Conservation (phyloP, 2,888 invertebrate species). For the Ormyrus nitidulus region DNA sequence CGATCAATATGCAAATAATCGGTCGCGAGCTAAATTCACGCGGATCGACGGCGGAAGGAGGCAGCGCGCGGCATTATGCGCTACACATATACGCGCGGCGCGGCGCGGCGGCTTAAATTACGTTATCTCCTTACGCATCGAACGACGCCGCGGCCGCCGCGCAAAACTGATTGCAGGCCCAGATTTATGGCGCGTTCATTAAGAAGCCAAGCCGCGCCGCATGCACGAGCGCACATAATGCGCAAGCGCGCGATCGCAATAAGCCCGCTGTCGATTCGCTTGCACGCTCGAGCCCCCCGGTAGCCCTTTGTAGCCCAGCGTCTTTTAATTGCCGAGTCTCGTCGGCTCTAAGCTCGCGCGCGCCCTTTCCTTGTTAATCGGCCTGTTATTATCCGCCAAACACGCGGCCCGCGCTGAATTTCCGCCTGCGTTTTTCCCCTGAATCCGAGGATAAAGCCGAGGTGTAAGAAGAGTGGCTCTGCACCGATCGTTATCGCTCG, state of each 20-base stretch:
- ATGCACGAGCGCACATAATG: background rate
- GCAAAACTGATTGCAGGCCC: slow-evolving; percentile 62
- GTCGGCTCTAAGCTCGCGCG: background rate
- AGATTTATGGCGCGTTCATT: slow-evolving; percentile 67
- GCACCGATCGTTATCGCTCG: slow-evolving; percentile 35
- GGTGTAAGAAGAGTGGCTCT: background rate
- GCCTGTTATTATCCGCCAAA: slow-evolving; percentile 39
- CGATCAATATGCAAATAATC: slow-evolving; percentile 63
- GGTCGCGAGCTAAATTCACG: slow-evolving; percentile 54
- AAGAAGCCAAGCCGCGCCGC: slow-evolving; percentile 48
- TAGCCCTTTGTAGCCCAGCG: background rate
- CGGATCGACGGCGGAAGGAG: slow-evolving; percentile 56
- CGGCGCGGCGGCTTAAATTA: slow-evolving; percentile 57
- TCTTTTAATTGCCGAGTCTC: slow-evolving; percentile 49
- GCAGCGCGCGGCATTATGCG: slow-evolving; percentile 17
- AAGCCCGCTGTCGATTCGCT: slow-evolving; percentile 11
- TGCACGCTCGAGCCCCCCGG: background rate
- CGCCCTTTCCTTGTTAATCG: slow-evolving; percentile 40
- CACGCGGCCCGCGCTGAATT: slow-evolving; percentile 23
- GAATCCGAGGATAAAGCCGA: background rate
- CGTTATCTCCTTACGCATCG: slow-evolving; percentile 63
- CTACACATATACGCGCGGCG: slow-evolving; percentile 12
- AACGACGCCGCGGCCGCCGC: slow-evolving; percentile 59
- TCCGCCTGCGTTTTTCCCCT: background rate
- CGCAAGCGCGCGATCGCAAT: background rate